A percentile compares a stretch with the other conserved stretches of the same genome.
These are phyloP conservation scores for Polypterus senegalus DNA, from an alignment of 2,113 vertebrate genomes.

Conservation along the genomic window DNA sequence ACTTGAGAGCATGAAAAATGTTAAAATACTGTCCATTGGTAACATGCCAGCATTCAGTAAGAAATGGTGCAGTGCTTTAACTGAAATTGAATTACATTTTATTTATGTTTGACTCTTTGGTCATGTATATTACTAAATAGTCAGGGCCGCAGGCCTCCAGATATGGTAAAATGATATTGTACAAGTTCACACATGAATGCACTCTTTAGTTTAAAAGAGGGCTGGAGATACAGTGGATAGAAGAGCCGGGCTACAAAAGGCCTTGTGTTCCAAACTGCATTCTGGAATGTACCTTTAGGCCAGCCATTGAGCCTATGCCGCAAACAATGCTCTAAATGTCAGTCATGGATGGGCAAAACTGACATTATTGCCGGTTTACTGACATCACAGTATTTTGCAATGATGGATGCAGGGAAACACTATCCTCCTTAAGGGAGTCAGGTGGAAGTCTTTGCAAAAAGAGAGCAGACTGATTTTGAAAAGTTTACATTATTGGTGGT, in stretches of 20 bases:
- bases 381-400: constrained; percentile 53
- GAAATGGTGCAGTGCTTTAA: too few species aligned
- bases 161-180: constrained; percentile 53
- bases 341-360: constrained; percentile 65
- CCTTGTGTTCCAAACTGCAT: constrained; percentile 66
- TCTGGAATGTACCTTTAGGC: constrained; percentile 79
- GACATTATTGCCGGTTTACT: constrained; percentile 49
- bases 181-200: constrained; percentile 63
- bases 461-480: constrained; percentile 40
- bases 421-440: constrained; percentile 60
- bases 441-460: constrained; percentile 45
- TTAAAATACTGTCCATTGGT: too few species aligned
- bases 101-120: not conserved
- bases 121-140: constrained; percentile 1
- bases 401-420: constrained; percentile 83
- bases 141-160: constrained; percentile 20
- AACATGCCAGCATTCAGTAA: too few species aligned
- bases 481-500: too few species aligned
- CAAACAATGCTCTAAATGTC: constrained; percentile 74
- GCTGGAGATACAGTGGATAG: constrained; percentile 36
- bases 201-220: constrained; percentile 37
- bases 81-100: too few species aligned
- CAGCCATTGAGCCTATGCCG: constrained; percentile 45
- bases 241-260: constrained; percentile 56
- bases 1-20: too few species aligned